Evolutionary conservation across 2,113 vertebrate species (phyloP).

Genomic region (Cichladusa arquata): DNA sequence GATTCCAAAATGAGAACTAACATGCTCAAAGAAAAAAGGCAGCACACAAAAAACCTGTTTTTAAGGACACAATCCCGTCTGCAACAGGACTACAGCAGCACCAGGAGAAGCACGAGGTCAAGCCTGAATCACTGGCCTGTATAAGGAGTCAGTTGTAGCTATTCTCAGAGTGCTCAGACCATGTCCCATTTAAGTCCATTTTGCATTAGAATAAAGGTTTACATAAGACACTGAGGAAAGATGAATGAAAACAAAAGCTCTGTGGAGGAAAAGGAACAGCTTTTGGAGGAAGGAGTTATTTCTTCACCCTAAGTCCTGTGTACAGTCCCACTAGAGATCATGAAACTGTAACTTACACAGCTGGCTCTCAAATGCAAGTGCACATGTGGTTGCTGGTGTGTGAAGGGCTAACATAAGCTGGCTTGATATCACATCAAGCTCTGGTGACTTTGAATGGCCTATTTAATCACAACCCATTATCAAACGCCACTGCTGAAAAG

Average conservation of each 20-base stretch:
- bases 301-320: neutral
- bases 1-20: conserved; percentile 4
- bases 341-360: neutral
- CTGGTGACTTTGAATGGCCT: neutral
- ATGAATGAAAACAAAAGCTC: conserved; percentile 42
- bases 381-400: neutral
- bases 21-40: neutral
- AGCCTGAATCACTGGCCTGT: conserved; percentile 23
- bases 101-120: neutral
- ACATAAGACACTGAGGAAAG: conserved; percentile 25
- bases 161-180: conserved; percentile 36
- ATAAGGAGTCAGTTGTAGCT: conserved; percentile 16
- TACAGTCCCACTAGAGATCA: neutral
- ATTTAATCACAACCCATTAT: neutral
- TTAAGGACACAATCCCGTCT: neutral
- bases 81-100: neutral
- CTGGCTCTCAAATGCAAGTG: neutral
- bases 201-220: conserved; percentile 45
- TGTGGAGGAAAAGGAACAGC: neutral
- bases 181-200: conserved; percentile 51
- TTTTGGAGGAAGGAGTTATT: neutral
- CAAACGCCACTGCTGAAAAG: neutral
- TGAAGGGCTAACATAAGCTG: neutral
- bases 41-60: neutral
- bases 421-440: neutral